Conservation (phyloP, 2,888 invertebrate species). For the Thecophora atra region DNA sequence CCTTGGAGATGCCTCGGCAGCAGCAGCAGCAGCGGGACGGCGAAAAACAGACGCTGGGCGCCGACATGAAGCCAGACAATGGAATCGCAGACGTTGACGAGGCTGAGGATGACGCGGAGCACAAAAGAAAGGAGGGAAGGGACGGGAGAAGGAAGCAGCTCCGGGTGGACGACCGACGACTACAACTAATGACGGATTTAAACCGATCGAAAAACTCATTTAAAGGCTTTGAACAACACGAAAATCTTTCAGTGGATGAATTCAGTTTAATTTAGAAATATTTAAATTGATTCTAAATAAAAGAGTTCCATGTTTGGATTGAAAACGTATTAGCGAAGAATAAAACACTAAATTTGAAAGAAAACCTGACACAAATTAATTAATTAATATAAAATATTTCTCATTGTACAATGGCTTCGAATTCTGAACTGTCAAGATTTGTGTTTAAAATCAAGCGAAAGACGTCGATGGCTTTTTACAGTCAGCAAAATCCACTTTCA, state of each 20-base stretch:
- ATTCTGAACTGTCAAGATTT: too few species aligned
- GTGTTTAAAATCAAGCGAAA: too few species aligned
- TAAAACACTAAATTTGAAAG: neutral
- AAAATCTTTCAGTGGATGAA: neutral
- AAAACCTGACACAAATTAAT: too few species aligned
- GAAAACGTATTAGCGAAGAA: neutral
- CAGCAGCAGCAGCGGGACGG: constrained; percentile 17
- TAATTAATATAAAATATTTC: too few species aligned
- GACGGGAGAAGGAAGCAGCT: neutral
- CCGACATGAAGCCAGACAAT: constrained; percentile 31
- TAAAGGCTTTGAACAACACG: neutral
- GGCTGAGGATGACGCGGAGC: neutral
- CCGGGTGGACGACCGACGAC: neutral
- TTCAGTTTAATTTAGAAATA: neutral
- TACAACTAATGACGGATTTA: neutral
- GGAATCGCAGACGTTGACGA: constrained; percentile 15
- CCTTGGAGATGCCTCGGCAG: neutral
- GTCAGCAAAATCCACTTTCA: neutral
- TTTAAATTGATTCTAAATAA: neutral
- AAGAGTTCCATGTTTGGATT: neutral
- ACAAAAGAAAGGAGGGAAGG: neutral
- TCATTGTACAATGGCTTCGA: too few species aligned
- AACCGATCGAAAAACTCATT: neutral
- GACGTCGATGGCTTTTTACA: too few species aligned
- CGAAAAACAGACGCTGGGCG: constrained; percentile 17